Evolutionary conservation across 2,113 vertebrate species (phyloP), one percentile per base, ranked within the genome.

Genomic region (Neolamprologus sp.): DNA sequence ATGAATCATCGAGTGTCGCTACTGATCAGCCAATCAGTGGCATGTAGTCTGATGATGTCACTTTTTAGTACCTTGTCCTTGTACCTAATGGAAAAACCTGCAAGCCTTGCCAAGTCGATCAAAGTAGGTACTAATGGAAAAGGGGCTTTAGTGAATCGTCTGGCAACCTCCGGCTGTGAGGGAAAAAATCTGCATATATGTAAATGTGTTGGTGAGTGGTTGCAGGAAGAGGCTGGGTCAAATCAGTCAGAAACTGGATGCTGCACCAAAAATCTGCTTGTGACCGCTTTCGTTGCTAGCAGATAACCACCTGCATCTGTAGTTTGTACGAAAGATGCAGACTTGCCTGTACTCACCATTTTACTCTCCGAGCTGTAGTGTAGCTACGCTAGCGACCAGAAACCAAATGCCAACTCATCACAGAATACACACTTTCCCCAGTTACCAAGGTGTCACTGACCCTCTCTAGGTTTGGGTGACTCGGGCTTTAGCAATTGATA

Each of bases 1-100:
- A n/a, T 35, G 31, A 65, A 0, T 65, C 31, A 12, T 65, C 1
- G 4, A 65, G 60, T 65, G 31, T n/a, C 0, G 6, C 31, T 65
- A 3, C 60, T 65, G 6, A 65, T 31, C 60, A 37, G 31, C 60
- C 31, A 65, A 65, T 37, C 10, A 12, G 60, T 65, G 60, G 60
- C 60, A n/a, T 65, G 31, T 5, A 35, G 6, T 65, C 31, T 37
- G 60, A 65, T 65, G 57, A 60, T 19, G 1, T 33, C 57, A 33
- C 57, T 0, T 65, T 65, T 65, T 3, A 65, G 60, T 65, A 65
- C 60, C 60, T 65, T 35, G 31, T 65, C 60, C 17, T 35, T 35
- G 3, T 65, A 65, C 60, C 60, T 65, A 65, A 37, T 65, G 60
- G 0, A n/a, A 65, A 5, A 65, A 35, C 31, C 4, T 35, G 31